These are phyloP conservation scores for Agonopterix arenella DNA, from an alignment of 2,888 invertebrate genomes.

Conservation along the genomic window DNA sequence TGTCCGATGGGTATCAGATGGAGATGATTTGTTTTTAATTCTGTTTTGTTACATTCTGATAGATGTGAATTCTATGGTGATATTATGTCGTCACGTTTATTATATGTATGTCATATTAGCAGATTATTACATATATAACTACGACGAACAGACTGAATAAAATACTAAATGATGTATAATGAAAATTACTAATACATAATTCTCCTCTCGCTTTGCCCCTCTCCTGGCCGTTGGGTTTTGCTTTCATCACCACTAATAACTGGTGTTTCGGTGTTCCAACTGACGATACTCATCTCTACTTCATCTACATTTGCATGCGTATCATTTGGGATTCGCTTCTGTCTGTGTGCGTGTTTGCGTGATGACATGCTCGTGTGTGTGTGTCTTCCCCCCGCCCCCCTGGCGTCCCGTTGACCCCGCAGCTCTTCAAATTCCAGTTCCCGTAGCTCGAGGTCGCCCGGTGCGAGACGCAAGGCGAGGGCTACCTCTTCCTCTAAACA, in stretches of 20 bases:
- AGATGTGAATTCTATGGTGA: too few species aligned
- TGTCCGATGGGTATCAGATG: too few species aligned
- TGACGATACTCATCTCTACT: slow-evolving; percentile 37
- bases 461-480: slow-evolving; percentile 57
- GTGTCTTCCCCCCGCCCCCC: slow-evolving; percentile 28
- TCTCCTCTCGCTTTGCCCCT: slow-evolving; percentile 40
- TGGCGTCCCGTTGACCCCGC: slow-evolving; percentile 56
- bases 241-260: slow-evolving; percentile 54
- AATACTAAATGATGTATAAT: too few species aligned
- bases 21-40: too few species aligned
- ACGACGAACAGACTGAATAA: too few species aligned
- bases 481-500: slow-evolving; percentile 66
- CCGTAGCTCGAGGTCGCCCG: slow-evolving; percentile 63
- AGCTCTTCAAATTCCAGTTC: slow-evolving; percentile 78
- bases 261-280: slow-evolving; percentile 55
- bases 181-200: slow-evolving; percentile 27
- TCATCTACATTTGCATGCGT: slow-evolving; percentile 51
- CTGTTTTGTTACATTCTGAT: too few species aligned
- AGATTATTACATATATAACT: too few species aligned
- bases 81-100: too few species aligned
- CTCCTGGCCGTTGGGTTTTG: slow-evolving; percentile 52
- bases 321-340: slow-evolving; percentile 17
- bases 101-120: too few species aligned
- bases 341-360: slow-evolving; percentile 16
- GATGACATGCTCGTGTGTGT: slow-evolving; percentile 12